These are phyloP conservation scores for Rhynchopsitta pachyrhyncha DNA, from an alignment of 2,113 vertebrate genomes.

Conservation along the genomic window DNA sequence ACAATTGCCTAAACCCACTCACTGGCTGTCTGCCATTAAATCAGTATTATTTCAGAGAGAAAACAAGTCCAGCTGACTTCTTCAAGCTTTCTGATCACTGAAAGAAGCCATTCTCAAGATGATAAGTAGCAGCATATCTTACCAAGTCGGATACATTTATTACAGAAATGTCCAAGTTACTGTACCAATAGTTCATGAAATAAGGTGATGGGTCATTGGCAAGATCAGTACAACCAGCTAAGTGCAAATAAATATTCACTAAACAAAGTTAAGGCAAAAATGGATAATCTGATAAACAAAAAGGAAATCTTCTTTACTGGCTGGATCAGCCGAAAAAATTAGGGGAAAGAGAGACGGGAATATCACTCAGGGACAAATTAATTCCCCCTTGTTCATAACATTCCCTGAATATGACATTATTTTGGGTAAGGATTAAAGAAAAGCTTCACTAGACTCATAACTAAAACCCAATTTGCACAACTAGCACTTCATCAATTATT, in stretches of 20 bases:
- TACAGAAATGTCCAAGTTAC: neutral
- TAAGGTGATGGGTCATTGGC: neutral
- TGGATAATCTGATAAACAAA: neutral
- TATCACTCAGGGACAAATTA: neutral
- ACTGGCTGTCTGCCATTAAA: neutral
- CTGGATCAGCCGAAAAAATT: neutral
- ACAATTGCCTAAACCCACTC: neutral
- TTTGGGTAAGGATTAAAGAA: neutral
- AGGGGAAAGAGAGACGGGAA: fast-evolving
- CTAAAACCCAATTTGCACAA: neutral
- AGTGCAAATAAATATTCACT: neutral
- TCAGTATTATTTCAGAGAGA: neutral
- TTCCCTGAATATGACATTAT: neutral
- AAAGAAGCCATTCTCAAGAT: neutral
- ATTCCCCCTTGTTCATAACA: neutral
- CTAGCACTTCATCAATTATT: neutral
- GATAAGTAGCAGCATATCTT: neutral
- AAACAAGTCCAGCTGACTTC: neutral
- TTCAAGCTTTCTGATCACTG: neutral
- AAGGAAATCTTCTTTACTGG: neutral
- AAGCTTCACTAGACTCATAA: neutral
- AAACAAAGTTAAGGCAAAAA: neutral
- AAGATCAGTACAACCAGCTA: neutral
- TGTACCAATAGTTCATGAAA: neutral
- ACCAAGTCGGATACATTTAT: neutral